These are phyloP conservation scores for Diaperis boleti DNA, from an alignment of 2,888 invertebrate species.

Conservation along the genomic window DNA sequence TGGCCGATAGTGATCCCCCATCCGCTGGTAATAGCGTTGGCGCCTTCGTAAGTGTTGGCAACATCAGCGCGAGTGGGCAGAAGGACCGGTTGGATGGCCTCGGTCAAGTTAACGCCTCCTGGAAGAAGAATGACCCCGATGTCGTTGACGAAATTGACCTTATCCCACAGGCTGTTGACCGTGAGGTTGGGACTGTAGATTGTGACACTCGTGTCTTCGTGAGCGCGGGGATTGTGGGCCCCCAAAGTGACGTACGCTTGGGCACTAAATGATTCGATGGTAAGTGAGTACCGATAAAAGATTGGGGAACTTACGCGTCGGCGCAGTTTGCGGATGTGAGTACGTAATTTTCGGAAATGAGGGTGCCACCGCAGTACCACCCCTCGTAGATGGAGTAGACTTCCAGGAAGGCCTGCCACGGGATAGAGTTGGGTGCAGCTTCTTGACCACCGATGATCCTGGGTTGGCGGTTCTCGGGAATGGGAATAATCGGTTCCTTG, in stretches of 20 bases:
- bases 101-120: conserved; percentile 29
- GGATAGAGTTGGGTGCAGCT: conserved; percentile 45
- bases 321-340: conserved; percentile 47
- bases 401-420: conserved; percentile 42
- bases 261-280: no score
- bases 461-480: no score
- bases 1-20: conserved; percentile 45
- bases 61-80: conserved; percentile 44
- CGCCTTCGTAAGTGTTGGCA: conserved; percentile 33
- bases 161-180: conserved; percentile 44
- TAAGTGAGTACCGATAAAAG: no score
- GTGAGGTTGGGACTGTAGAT: conserved; percentile 33
- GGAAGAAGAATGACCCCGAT: conserved; percentile 47
- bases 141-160: conserved; percentile 40
- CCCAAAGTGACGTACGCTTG: conserved; percentile 36
- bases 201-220: conserved; percentile 38
- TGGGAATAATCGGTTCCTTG: no score
- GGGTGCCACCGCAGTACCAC: conserved; percentile 45
- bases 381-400: background rate
- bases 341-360: conserved; percentile 43
- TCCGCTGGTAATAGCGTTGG: conserved; percentile 42
- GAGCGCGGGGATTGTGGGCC: conserved; percentile 16
- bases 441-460: conserved; percentile 45
- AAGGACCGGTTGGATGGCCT: conserved; percentile 39
- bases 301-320: background rate